phyloP scores from a whole-genome alignment of 1,140 invertebrate genomes.

The Solenopsis fugax region DNA sequence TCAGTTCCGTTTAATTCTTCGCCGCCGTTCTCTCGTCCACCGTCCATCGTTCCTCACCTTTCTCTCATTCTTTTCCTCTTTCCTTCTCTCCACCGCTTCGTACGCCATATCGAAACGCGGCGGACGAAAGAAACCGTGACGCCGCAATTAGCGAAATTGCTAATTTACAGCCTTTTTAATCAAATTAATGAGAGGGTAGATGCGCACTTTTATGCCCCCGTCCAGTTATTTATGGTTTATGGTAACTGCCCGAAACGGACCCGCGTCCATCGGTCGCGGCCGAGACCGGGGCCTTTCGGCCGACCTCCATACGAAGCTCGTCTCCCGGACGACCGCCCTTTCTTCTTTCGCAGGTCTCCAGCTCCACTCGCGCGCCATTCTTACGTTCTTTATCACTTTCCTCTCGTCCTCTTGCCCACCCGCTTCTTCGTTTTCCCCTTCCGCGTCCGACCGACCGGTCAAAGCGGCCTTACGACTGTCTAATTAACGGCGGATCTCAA shows the following conservation, averaged over 20 bases:
- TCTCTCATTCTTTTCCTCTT: slow-evolving; percentile 24
- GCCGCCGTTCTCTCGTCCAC: neutral
- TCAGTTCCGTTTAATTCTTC: slow-evolving; percentile 25
- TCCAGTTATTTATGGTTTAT: slow-evolving; percentile 79
- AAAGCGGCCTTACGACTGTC: slow-evolving; percentile 50
- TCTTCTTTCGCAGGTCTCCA: slow-evolving; percentile 34
- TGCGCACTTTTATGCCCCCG: slow-evolving; percentile 67
- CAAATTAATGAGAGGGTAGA: slow-evolving; percentile 77
- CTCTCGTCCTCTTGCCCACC: slow-evolving; percentile 29
- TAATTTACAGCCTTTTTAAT: slow-evolving; percentile 78
- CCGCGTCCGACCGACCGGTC: slow-evolving; percentile 23
- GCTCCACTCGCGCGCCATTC: slow-evolving; percentile 12
- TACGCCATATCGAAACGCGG: slow-evolving; percentile 28
- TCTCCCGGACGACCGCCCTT: slow-evolving; percentile 16
- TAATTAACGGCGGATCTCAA: slow-evolving; percentile 64
- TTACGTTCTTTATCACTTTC: slow-evolving; percentile 57
- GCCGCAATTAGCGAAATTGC: slow-evolving; percentile 77
- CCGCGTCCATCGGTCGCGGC: slow-evolving; percentile 61
- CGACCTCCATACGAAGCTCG: slow-evolving; percentile 21
- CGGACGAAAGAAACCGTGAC: slow-evolving; percentile 66
- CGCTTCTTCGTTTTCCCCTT: slow-evolving; percentile 42
- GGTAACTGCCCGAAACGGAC: slow-evolving; percentile 73
- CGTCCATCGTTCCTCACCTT: neutral
- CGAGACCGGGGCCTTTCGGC: slow-evolving; percentile 11
- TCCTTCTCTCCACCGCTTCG: slow-evolving; percentile 20